Evolutionary conservation across 2,888 invertebrate genomes (phyloP), one percentile per base, ranked within the genome.

Genomic region (Hecatera dysodea): DNA sequence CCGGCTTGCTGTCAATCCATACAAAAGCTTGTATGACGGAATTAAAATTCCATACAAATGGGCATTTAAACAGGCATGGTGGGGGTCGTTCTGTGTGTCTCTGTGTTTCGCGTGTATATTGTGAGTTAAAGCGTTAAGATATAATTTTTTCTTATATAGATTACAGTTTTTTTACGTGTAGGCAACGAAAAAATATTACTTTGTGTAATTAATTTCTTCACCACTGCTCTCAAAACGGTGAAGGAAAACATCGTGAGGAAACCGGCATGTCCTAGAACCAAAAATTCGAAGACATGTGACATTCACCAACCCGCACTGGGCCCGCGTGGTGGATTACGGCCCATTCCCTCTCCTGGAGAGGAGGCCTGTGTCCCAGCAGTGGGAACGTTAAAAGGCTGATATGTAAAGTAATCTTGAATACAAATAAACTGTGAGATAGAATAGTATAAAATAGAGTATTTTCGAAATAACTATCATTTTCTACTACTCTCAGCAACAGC

Each of bases 1-100:
- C 83, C 90, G 80, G 75, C 81, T 86, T 76, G 87, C 88, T 87
- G 89, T 90, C 91, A 90, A 88, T 88, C 87, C 90, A 88, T 88
- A 92, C 91, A 91, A 90, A 90, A 82, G 81, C 80, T 78, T 83
- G 86, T 90, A 90, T 90, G 91, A 89, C 82, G 86, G 91, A 88
- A 93, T 93, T 93, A 93, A 93, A 90, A 93, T 92, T 93, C 92
- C 83, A 78, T 80, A 73, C 69, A 81, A 87, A 88, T 84, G 74
- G 83, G 68, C 75, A 71, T 77, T 74, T 75, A 72, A 84, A 75
- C 55, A 67, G 72, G 60, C 62, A 50, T 72, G 56, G 64, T 52
- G 44, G 48, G 15, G 42, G 56, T 57, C 46, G 56, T 73, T 62
- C 9, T 55, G 33, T 42, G 4, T 42, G 19, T 55, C 24, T 64